phyloP scores from a whole-genome alignment of 2,888 invertebrate genomes.

The Prosopocoilus inquinatus region DNA sequence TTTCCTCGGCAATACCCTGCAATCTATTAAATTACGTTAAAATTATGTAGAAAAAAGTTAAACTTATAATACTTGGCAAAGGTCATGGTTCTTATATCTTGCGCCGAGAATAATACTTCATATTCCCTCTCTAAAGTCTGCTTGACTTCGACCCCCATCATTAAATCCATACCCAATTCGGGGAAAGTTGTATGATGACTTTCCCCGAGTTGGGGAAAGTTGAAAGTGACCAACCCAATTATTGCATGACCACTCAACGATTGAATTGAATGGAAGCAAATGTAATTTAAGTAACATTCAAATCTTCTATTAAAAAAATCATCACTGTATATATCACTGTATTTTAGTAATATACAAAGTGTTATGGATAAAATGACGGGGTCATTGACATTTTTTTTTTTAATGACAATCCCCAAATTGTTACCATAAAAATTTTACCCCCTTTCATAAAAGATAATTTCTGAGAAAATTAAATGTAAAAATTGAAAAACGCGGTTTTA shows the following conservation, averaged over 20 bases:
- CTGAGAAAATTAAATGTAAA: too few species aligned
- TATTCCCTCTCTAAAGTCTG: conserved; percentile 87
- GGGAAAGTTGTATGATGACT: conserved; percentile 74
- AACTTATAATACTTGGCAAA: conserved; percentile 57
- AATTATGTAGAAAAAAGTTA: not conserved
- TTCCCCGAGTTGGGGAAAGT: conserved; percentile 69
- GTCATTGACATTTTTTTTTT: too few species aligned
- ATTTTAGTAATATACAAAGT: too few species aligned
- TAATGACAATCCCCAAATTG: too few species aligned
- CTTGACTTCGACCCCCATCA: conserved; percentile 96
- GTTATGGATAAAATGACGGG: too few species aligned
- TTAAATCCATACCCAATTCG: conserved; percentile 94
- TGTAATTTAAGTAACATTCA: too few species aligned
- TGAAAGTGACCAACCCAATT: conserved; percentile 41
- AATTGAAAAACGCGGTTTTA: too few species aligned
- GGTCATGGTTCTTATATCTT: conserved; percentile 80
- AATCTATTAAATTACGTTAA: conserved; percentile 41
- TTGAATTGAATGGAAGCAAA: too few species aligned
- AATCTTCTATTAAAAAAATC: too few species aligned
- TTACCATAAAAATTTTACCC: too few species aligned
- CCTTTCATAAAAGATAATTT: too few species aligned
- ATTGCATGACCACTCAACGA: not conserved
- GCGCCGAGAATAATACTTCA: conserved; percentile 80
- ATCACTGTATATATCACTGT: too few species aligned
- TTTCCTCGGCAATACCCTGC: conserved; percentile 54